These are phyloP conservation scores for Cranoglanis bouderius DNA, from an alignment of 2,113 vertebrate species.

Conservation along the genomic window DNA sequence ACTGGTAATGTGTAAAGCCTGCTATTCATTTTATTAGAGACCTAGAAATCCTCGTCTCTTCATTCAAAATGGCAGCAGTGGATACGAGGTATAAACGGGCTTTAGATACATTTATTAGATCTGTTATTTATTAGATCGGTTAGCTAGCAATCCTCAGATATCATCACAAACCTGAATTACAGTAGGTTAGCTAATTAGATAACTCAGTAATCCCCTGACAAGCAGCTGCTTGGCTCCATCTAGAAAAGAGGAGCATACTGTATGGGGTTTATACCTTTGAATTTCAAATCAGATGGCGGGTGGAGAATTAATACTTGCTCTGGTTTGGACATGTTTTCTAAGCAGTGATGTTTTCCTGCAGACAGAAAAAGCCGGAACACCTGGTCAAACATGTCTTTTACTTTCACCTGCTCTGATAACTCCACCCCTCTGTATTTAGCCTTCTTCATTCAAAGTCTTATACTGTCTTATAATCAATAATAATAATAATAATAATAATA, in stretches of 20 bases:
- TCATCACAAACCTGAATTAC: too few relatives aligned
- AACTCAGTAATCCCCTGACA: conserved; percentile 36
- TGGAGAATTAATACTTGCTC: too few relatives aligned
- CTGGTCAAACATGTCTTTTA: too few relatives aligned
- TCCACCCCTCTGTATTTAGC: too few relatives aligned
- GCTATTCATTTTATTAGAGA: conserved; percentile 10
- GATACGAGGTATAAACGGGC: conserved; percentile 38
- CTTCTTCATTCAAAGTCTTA: too few relatives aligned
- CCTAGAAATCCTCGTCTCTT: conserved; percentile 40
- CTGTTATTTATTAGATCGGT: too few relatives aligned
- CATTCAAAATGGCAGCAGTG: conserved; percentile 53
- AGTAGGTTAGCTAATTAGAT: conserved; percentile 1
- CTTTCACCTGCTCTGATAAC: too few relatives aligned
- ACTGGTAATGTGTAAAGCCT: neutral
- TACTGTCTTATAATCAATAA: too few relatives aligned
- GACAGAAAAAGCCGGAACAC: conserved; percentile 32
- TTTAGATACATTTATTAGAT: conserved; percentile 34
- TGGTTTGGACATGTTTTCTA: conserved; percentile 76
- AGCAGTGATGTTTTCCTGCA: conserved; percentile 50
- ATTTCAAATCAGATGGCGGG: conserved; percentile 83
- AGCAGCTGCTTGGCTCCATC: neutral
- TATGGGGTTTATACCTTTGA: conserved; percentile 75
- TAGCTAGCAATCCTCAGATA: too few relatives aligned
- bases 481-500: too few relatives aligned
- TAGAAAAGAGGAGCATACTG: neutral